Evolutionary conservation across 2,888 invertebrate species (phyloP), one percentile per base, ranked within the genome.

Genomic region (Drosophila quasianomalipes): DNA sequence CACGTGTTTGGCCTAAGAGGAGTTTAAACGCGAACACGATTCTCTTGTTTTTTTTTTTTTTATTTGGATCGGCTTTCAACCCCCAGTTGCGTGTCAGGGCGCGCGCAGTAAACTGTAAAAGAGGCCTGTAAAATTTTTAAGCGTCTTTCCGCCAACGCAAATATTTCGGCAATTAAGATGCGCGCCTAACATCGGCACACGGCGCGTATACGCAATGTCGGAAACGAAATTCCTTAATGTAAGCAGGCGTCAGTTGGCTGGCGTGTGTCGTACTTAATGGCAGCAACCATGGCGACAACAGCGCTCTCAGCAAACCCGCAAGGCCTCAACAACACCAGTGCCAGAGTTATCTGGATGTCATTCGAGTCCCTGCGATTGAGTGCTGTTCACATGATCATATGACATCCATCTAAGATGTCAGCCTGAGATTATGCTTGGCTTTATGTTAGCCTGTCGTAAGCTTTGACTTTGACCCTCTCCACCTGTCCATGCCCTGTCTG

Each of bases 231-330:
- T 81, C 77, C 79, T 82, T 84, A 89, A 89, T 89, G 72, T 89
- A 75, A 73, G 68, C 89, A 89, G 85, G 85, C 89, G 89, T 87
- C 85, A 85, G 79, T 70, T 74, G 88, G 85, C 85, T 89, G 87
- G 82, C 89, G 76, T 86, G 89, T 86, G 89, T 73, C 67, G 76
- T 61, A 71, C 70, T 87, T 89, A 87, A 87, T 89, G 85, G 79
- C 83, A 60, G 28, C 57, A 57, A 75, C 74, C 72, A 65, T 87
- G 85, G 85, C 85, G 88, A 82, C 79, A 62, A 49, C 67, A 14
- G n/a, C 41, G 37, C 22, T 65, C 59, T 47, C 63, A 69, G 16
- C 47, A 39, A 44, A 5, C 12, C 14, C 28, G n/a, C 1, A 16
- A 47, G 39, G 28, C 44, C 22, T 53, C 41, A 55, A 37, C 58